Conservation (phyloP, 92 coral and sea anemone genomes). For the Siderastrea siderea region DNA sequence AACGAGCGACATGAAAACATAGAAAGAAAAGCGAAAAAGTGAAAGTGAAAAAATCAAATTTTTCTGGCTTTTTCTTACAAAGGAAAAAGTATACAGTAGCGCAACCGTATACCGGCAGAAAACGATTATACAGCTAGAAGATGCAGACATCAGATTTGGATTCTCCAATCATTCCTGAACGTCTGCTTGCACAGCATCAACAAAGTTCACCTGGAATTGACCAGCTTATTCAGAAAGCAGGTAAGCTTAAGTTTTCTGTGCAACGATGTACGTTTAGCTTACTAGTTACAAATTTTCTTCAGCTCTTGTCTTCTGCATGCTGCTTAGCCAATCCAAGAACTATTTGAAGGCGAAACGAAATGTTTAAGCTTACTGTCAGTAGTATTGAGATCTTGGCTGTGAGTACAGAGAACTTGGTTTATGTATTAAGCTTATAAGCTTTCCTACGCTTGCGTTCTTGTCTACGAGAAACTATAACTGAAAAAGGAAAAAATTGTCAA, state of each 20-base stretch:
- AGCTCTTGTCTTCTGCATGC: background rate
- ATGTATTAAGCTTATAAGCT: no score
- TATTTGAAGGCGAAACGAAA: no score
- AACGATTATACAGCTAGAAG: background rate
- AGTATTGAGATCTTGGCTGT: no score
- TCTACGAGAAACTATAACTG: no score
- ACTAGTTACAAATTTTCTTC: background rate
- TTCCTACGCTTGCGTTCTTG: no score
- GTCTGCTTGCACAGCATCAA: background rate
- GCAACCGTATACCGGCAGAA: background rate
- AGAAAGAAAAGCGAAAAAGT: background rate
- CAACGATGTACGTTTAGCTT: background rate
- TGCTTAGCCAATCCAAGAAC: background rate
- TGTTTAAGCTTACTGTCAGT: no score
- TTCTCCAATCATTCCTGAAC: constrained; percentile 24
- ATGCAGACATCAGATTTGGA: constrained; percentile 43
- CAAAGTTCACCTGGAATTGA: constrained; percentile 86
- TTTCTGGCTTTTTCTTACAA: background rate
- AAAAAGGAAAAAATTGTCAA: no score
- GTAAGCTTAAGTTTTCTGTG: constrained; percentile 21
- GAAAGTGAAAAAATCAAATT: no score
- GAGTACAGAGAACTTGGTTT: no score
- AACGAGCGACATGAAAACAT: background rate
- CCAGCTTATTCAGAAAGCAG: constrained; percentile 90
- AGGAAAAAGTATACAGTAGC: no score